Evolutionary conservation across 2,797 vertebrate genomes (phyloP).

Genomic region (Tympanoctomys barrerae): DNA sequence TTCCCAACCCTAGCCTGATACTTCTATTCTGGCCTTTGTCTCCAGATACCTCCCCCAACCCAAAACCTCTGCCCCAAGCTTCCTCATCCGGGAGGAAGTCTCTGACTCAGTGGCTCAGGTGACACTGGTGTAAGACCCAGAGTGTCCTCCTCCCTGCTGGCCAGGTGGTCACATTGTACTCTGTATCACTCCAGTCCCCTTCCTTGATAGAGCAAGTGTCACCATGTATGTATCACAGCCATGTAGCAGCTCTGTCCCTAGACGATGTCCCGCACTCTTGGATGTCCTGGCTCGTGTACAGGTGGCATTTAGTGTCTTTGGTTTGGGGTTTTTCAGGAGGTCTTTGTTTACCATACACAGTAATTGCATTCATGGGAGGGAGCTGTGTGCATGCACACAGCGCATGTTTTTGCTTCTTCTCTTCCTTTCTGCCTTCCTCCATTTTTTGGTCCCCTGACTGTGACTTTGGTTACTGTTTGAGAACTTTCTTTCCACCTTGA

Average conservation of each 20-base stretch:
- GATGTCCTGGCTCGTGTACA: background rate
- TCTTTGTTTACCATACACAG: background rate
- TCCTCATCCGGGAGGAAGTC: background rate
- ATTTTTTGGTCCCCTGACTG: background rate
- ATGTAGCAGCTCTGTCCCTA: background rate
- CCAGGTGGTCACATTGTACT: too few species aligned
- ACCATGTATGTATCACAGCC: background rate
- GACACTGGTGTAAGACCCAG: background rate
- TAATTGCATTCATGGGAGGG: background rate
- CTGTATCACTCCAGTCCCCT: background rate
- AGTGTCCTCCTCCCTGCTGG: background rate
- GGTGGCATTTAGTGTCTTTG: background rate
- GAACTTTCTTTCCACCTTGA: background rate
- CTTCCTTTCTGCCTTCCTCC: background rate
- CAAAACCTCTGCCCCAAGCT: background rate
- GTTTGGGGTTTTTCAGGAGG: background rate
- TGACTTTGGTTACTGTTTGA: background rate
- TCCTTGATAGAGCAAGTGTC: background rate
- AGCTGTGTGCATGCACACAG: background rate
- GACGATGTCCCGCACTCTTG: background rate
- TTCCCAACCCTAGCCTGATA: background rate
- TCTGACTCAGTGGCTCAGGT: background rate
- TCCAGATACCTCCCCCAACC: background rate
- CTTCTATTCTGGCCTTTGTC: background rate
- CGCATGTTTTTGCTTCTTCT: background rate